Base-by-base conservation (phyloP, 2,113 vertebrate species). In the Rhabdornis inornatus region DNA sequence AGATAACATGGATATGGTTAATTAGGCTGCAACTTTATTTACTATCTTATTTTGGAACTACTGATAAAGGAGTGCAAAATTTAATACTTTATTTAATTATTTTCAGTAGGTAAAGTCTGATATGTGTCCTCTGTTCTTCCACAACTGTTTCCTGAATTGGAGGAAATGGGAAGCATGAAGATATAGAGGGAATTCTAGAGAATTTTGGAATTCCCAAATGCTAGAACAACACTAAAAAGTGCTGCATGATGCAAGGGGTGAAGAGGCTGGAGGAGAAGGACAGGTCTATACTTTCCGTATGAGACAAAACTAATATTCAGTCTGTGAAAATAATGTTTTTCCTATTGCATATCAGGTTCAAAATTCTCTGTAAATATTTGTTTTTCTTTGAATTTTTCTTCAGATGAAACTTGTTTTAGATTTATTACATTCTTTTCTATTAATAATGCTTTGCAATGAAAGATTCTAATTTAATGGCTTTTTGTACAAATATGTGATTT, bases 11-110 rank as follows among this genome's bases (percentile, higher is more conserved):
- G 47, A 81, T 72, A 74, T 15, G 9, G 55, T 74, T 92, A 94
- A 90, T 94, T 96, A 93, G 68, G 23, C 88, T 92, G 33, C 23
- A 90, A 70, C 55, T 93, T 83, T 92, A 87, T 91, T 94, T 93
- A 74, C 68, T 50, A 50, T 81, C 63, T 92, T 8, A 35, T 83
- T 88, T 88, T 86, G 59, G 40, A 94, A 66, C 33, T 81, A 77
- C 47, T 86, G 92, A 90, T 90, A 94, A 90, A 93, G 9, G 3
- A 85, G 20, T 49, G 31, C 40, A 93, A 93, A 57, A 83, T 35
- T 23, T 90, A 85, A 79, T 79, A 77, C 6, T 72, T 94, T 69
- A 91, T 94, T 82, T 93, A 76, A 91, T 79, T 85, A 53, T 89
- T 95, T 96, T 69, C 14, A 16, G 45, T 72, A 60, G 27, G 56